phyloP scores from a whole-genome alignment of 2,113 vertebrate species.

The Orthonyx spaldingii region DNA sequence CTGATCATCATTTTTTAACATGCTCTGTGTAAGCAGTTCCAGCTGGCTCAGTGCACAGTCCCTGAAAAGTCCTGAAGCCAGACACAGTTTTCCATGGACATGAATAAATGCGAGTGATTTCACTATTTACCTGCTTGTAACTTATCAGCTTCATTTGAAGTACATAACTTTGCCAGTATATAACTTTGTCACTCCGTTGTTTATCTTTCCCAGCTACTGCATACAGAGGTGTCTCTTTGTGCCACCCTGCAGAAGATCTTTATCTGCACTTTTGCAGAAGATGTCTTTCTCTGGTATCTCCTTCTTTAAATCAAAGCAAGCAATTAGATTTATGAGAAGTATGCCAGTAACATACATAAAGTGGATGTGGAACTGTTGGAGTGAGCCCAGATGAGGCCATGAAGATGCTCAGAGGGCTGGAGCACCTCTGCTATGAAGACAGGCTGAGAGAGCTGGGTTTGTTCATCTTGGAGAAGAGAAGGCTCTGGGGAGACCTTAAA shows the following conservation, averaged over 20 bases:
- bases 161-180: too few species aligned
- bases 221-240: neutral
- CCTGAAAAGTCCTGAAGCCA: neutral
- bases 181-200: neutral
- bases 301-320: neutral
- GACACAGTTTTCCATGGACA: neutral
- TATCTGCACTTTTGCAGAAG: neutral
- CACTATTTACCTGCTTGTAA: neutral
- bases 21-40: neutral
- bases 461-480: neutral
- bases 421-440: neutral
- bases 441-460: neutral
- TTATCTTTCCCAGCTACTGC: neutral
- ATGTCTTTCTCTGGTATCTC: neutral
- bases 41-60: neutral
- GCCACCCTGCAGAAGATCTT: neutral
- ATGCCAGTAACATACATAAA: neutral
- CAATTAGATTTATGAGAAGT: neutral
- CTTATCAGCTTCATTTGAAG: too few species aligned
- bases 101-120: neutral
- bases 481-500: neutral
- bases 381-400: neutral
- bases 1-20: neutral
- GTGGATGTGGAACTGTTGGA: neutral
- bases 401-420: neutral